Conservation (phyloP, 2,888 invertebrate genomes). For the Schrankia costaestrigalis region DNA sequence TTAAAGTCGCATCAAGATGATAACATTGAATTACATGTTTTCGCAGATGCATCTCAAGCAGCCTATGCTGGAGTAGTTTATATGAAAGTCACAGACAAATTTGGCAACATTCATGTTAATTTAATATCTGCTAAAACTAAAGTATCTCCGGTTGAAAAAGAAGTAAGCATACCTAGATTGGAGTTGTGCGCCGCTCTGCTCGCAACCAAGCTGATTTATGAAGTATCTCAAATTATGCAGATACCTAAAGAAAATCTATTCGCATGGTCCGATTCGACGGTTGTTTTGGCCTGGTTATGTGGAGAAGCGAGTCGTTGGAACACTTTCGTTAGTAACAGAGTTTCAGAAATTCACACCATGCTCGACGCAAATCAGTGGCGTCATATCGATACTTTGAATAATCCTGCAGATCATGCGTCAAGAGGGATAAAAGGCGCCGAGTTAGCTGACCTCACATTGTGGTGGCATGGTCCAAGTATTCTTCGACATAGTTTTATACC, state of each 20-base stretch:
- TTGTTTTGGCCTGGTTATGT: constrained; percentile 3
- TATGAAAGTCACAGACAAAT: neutral
- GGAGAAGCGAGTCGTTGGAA: neutral
- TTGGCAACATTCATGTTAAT: neutral
- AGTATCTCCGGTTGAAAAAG: constrained; percentile 1
- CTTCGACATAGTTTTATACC: neutral
- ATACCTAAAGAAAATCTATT: neutral
- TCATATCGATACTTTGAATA: neutral
- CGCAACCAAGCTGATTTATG: constrained; percentile 6
- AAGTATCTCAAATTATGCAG: neutral
- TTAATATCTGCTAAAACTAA: constrained; percentile 5
- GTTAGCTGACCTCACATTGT: neutral
- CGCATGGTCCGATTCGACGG: constrained; percentile 2
- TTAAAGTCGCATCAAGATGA: neutral
- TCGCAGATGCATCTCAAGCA: neutral
- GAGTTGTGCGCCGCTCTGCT: constrained; percentile 9
- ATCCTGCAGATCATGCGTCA: constrained; percentile 3
- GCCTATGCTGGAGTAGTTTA: constrained; percentile 1
- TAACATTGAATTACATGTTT: neutral
- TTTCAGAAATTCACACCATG: neutral
- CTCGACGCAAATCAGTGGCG: neutral
- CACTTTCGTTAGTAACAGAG: constrained; percentile 3
- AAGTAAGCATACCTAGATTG: constrained; percentile 5
- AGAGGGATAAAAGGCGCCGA: neutral
- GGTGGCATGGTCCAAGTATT: constrained; percentile 4